Evolutionary conservation across 2,113 vertebrate species (phyloP).

Genomic region (Lampris incognitus): DNA sequence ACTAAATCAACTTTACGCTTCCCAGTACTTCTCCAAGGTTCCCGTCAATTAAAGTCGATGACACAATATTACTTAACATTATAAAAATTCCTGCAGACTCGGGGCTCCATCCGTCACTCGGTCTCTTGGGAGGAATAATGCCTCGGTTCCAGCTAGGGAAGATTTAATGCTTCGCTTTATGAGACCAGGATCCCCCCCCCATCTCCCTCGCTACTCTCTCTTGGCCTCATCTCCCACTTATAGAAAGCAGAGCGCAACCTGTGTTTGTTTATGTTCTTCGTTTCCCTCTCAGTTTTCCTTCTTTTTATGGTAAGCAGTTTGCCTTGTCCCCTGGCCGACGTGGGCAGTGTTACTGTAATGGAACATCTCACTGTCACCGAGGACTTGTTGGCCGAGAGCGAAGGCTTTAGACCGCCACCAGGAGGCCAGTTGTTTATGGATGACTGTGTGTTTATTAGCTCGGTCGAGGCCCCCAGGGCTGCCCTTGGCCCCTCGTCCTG

Average conservation of each 20-base stretch:
- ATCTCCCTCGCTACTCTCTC: slow-evolving; percentile 47
- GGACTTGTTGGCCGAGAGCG: slow-evolving; percentile 52
- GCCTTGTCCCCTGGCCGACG: slow-evolving; percentile 58
- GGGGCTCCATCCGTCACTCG: slow-evolving; percentile 74
- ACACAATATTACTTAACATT: slow-evolving; percentile 83
- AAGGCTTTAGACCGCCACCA: slow-evolving; percentile 40
- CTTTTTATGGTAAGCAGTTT: slow-evolving; percentile 52
- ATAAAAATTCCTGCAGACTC: slow-evolving; percentile 77
- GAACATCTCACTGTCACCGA: slow-evolving; percentile 56
- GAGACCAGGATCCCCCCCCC: slow-evolving; percentile 41
- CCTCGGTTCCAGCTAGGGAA: slow-evolving; percentile 63
- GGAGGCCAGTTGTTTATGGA: slow-evolving; percentile 74
- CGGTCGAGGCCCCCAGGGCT: slow-evolving; percentile 50
- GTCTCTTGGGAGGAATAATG: slow-evolving; percentile 75
- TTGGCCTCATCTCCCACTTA: slow-evolving; percentile 50
- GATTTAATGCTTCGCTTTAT: slow-evolving; percentile 78
- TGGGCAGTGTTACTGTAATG: slow-evolving; percentile 55
- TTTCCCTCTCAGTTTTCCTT: slow-evolving; percentile 54
- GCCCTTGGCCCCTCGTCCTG: slow-evolving; percentile 53
- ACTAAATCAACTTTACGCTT: slow-evolving; percentile 70
- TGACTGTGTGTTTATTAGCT: slow-evolving; percentile 71
- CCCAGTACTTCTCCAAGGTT: slow-evolving; percentile 57
- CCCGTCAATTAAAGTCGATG: slow-evolving; percentile 72
- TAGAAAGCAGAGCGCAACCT: slow-evolving; percentile 45
- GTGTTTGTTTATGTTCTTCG: slow-evolving; percentile 67